phyloP scores from a whole-genome alignment of 2,113 vertebrate genomes.

The Charina bottae region DNA sequence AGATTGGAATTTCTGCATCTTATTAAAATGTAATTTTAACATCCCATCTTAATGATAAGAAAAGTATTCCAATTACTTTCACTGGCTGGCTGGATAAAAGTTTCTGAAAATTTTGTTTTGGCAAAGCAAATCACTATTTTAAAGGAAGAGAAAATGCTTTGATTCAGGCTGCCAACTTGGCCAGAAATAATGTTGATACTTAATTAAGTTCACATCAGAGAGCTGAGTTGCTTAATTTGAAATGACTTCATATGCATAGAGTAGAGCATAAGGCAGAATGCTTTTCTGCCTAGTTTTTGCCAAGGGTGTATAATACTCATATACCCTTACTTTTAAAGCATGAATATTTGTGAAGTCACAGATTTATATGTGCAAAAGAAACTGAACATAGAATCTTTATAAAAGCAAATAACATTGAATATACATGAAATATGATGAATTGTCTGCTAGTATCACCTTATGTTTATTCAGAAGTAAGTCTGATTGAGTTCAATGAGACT shows the following conservation, averaged over 20 bases:
- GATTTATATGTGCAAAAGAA: background rate
- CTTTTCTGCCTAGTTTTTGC: background rate
- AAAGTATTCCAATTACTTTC: background rate
- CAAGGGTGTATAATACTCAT: background rate
- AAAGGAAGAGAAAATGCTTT: background rate
- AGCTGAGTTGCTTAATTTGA: background rate
- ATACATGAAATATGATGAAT: background rate
- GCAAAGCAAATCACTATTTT: background rate
- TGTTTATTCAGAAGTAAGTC: background rate
- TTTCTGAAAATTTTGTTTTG: slow-evolving; percentile 17
- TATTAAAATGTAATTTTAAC: background rate
- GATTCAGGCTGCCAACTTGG: slow-evolving; percentile 10
- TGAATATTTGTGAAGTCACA: background rate
- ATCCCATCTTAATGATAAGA: background rate
- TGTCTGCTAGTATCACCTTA: background rate
- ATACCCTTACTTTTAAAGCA: background rate
- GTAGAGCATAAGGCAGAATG: background rate
- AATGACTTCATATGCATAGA: background rate
- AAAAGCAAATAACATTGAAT: background rate
- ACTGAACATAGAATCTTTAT: background rate
- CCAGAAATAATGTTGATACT: background rate
- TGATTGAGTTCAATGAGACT: background rate
- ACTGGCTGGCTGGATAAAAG: background rate
- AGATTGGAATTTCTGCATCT: background rate
- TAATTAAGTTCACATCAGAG: slow-evolving; percentile 3